Evolutionary conservation across 1,140 invertebrate genomes (phyloP).

Genomic region (Pomacea maculata): DNA sequence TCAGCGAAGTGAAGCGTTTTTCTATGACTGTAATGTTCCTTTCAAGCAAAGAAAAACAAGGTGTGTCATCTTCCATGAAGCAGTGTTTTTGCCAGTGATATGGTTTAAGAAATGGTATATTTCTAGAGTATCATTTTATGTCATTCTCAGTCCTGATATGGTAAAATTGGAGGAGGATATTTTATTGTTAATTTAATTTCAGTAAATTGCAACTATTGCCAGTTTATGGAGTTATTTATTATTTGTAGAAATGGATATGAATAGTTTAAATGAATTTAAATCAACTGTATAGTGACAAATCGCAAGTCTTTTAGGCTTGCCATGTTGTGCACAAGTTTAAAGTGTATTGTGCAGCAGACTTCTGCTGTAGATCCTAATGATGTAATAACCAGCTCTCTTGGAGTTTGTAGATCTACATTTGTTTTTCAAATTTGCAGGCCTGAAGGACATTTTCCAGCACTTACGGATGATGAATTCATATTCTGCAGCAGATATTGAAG

Average conservation of each 20-base stretch:
- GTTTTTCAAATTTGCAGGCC: slow-evolving; percentile 25
- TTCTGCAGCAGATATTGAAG: slow-evolving; percentile 24
- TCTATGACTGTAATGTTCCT: slow-evolving; percentile 65
- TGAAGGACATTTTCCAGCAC: slow-evolving; percentile 29
- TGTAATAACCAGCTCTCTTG: neutral
- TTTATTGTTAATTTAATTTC: too few relatives aligned
- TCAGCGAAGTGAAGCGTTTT: slow-evolving; percentile 63
- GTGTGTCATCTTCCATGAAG: slow-evolving; percentile 29
- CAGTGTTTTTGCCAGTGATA: too few relatives aligned
- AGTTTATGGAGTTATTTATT: too few relatives aligned
- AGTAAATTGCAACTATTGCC: too few relatives aligned
- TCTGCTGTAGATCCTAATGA: neutral
- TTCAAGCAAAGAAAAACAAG: slow-evolving; percentile 61
- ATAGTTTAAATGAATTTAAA: too few relatives aligned
- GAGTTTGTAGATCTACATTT: neutral
- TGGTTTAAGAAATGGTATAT: too few relatives aligned
- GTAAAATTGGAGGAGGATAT: too few relatives aligned
- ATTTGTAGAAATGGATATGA: too few relatives aligned
- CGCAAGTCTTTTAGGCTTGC: too few relatives aligned
- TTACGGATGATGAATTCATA: slow-evolving; percentile 4
- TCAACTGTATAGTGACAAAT: too few relatives aligned
- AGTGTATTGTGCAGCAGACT: neutral
- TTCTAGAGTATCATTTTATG: too few relatives aligned
- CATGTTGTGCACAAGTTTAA: neutral
- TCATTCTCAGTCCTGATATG: too few relatives aligned